Evolutionary conservation across 2,888 invertebrate genomes (phyloP), one percentile per base, ranked within the genome.

Genomic region (Molanna angustata): DNA sequence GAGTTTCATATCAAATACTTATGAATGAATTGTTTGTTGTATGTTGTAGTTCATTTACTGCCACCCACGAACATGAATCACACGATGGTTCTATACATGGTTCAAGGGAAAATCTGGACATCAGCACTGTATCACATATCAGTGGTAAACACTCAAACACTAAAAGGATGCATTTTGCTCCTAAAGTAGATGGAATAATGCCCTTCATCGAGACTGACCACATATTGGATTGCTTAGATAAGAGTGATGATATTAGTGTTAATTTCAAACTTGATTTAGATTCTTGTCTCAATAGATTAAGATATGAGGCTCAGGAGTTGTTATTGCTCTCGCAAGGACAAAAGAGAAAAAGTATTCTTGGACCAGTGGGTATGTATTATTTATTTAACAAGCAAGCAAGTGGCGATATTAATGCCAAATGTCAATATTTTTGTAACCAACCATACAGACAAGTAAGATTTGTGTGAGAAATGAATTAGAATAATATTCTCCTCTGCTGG

Each of bases 111-210:
- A 42, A 52, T 22, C 46, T 62, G 1, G 67, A 71, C 64, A 56
- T 63, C 11, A 70, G 70, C 60, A 54, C 60, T 1, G 64, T 71
- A 44, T 64, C 69, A 1, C 66, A 51, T 18, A 52, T 49, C 31
- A 80, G 78, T 59, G 78, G 80, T 61, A 82, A 88, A 32, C 88
- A 86, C 65, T 82, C 88, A 63, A n/a, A n/a, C n/a, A 84, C 86
- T 22, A 80, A 78, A 59, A 78, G 81, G 61, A 82, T 88, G 35
- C 88, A 86, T 65, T 83, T 88, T 63, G 84, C 86, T 13, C 89
- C 90, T 0, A 83, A 86, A 65, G 78, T 86, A 35, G 74, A 71
- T 61, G 80, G 73, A 45, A 73, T 81, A 57, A 70, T 82, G 52
- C 78, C 77, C 49, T 78, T 80, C 44, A 77, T 86, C 39, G 86